phyloP scores from a whole-genome alignment of 2,888 invertebrate genomes.

The Ferrisia virgata region DNA sequence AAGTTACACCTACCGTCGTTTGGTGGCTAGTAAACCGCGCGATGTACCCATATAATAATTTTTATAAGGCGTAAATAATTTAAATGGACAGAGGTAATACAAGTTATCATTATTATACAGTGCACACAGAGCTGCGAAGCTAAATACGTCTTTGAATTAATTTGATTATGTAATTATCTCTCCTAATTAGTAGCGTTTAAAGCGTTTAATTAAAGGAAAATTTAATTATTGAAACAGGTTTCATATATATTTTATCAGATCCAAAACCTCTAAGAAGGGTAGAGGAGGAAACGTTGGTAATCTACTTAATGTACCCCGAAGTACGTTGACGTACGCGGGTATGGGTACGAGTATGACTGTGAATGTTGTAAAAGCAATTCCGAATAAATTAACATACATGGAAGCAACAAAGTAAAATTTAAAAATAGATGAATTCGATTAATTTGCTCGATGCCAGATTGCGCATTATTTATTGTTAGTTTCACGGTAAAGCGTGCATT shows the following conservation, averaged over 20 bases:
- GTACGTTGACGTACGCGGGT: neutral
- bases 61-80: conserved; percentile 4
- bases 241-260: conserved; percentile 11
- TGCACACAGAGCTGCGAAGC: neutral
- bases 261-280: neutral
- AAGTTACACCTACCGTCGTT: neutral
- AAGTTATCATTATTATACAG: neutral
- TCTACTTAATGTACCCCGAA: neutral
- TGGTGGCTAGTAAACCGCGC: neutral
- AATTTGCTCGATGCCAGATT: neutral
- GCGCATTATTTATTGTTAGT: neutral
- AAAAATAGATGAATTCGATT: neutral
- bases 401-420: conserved; percentile 1
- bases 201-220: conserved; percentile 36
- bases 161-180: conserved; percentile 28
- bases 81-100: neutral
- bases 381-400: conserved; percentile 15
- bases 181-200: conserved; percentile 24
- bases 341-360: neutral
- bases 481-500: neutral
- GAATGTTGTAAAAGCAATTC: neutral
- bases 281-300: neutral
- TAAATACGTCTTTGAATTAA: conserved; percentile 13
- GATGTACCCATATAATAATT: conserved; percentile 2
- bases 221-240: conserved; percentile 30